Conservation (phyloP, 2,113 vertebrate genomes). For the Sapajus apella region DNA sequence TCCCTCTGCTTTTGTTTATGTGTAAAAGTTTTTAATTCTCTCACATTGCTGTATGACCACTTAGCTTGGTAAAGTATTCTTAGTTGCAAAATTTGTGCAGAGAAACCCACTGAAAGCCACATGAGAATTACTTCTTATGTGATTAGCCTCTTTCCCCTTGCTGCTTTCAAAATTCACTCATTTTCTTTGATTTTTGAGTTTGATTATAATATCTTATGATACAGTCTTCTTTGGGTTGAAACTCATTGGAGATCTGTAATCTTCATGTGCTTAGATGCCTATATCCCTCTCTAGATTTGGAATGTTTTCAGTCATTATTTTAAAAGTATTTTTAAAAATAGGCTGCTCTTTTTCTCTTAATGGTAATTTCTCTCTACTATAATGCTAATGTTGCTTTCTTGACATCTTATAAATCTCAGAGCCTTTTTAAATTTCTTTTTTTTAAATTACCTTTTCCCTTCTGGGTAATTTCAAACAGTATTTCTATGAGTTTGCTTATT, state of each 20-base stretch:
- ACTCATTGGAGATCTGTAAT: neutral
- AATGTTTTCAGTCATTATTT: no score
- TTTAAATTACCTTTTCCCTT: neutral
- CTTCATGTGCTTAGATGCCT: neutral
- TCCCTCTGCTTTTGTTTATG: neutral
- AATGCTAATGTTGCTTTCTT: neutral
- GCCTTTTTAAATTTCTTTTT: neutral
- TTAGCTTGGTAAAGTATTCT: neutral
- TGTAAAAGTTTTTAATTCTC: neutral
- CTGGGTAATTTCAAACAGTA: neutral
- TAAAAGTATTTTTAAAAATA: neutral
- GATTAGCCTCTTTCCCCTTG: neutral
- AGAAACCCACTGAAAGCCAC: neutral
- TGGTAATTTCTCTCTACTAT: neutral
- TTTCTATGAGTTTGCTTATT: neutral
- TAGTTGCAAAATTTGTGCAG: neutral
- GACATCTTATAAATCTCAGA: neutral
- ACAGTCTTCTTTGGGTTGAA: neutral
- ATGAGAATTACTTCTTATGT: neutral
- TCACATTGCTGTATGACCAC: neutral
- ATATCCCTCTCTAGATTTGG: neutral
- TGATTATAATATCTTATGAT: neutral
- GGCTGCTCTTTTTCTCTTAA: no score
- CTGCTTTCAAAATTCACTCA: neutral
- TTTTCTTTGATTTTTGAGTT: neutral